phyloP scores from a whole-genome alignment of 2,113 vertebrate genomes.

The Calypte anna region DNA sequence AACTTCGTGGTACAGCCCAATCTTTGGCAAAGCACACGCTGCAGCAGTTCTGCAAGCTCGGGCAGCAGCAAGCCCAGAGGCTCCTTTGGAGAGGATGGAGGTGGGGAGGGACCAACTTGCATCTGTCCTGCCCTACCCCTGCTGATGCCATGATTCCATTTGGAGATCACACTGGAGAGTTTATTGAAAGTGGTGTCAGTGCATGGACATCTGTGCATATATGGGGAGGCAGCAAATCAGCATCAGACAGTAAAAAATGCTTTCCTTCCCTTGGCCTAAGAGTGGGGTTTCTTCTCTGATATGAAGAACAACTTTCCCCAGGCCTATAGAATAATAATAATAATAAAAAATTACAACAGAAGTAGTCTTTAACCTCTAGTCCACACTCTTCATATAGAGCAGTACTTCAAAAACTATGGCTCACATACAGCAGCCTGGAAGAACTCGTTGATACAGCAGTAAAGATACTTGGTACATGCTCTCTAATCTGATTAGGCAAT shows the following conservation, averaged over 20 bases:
- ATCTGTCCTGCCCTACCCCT: not conserved
- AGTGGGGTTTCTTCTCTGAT: not conserved
- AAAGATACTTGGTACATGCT: not conserved
- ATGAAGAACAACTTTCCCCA: not conserved
- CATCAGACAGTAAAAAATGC: not conserved
- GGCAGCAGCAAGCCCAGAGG: not conserved
- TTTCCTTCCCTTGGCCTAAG: not conserved
- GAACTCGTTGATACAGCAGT: not conserved
- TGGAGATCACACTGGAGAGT: not conserved
- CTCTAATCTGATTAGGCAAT: constrained; percentile 26
- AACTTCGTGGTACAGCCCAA: not conserved
- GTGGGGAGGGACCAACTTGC: not conserved
- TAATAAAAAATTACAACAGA: not conserved
- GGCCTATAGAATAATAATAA: not conserved
- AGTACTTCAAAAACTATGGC: not conserved
- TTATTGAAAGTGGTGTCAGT: fast-evolving
- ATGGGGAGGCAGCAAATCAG: not conserved
- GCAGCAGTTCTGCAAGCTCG: fast-evolving
- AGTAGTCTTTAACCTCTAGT: not conserved
- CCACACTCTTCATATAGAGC: too few relatives aligned
- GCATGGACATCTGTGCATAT: not conserved
- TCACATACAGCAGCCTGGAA: fast-evolving
- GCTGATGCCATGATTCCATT: not conserved
- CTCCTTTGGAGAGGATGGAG: not conserved
- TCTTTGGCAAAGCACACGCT: not conserved